A percentile compares a stretch with the other conserved stretches of the same genome.
Conservation (phyloP, 1,140 invertebrate species). For the Panulirus ornatus region DNA sequence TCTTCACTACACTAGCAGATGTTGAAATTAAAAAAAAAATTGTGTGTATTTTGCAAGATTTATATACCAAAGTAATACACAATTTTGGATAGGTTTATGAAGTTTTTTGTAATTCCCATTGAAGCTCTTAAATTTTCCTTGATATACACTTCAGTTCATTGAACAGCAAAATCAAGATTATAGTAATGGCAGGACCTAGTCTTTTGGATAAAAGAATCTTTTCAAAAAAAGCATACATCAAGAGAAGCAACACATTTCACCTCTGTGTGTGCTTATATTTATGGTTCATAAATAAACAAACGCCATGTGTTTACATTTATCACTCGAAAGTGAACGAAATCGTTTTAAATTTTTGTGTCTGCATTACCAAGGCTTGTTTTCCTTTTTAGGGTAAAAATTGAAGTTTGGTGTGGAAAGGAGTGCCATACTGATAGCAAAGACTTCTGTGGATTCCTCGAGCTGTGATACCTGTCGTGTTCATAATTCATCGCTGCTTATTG, state of each 20-base stretch:
- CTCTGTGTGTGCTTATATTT: constrained; percentile 4
- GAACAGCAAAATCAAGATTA: neutral
- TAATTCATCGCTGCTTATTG: no score
- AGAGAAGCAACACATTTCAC: neutral
- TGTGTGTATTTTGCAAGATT: constrained; percentile 18
- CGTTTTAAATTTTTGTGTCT: no score
- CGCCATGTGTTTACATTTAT: constrained; percentile 1
- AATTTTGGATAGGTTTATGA: neutral
- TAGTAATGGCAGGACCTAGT: neutral
- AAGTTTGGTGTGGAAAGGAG: constrained; percentile 8
- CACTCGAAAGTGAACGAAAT: no score
- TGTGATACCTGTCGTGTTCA: constrained; percentile 67
- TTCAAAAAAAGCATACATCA: neutral
- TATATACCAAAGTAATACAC: constrained; percentile 47
- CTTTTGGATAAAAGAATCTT: neutral
- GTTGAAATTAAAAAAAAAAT: no score
- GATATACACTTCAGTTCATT: neutral
- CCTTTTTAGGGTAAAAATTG: no score
- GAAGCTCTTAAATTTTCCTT: neutral
- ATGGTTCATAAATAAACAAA: constrained; percentile 1
- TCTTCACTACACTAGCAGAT: no score
- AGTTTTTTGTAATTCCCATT: neutral
- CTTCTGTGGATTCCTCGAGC: constrained; percentile 46
- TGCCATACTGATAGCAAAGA: constrained; percentile 47
- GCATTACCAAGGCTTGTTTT: no score